Conservation (phyloP, 2,797 vertebrate species). For the Zenarchopterus dispar region DNA sequence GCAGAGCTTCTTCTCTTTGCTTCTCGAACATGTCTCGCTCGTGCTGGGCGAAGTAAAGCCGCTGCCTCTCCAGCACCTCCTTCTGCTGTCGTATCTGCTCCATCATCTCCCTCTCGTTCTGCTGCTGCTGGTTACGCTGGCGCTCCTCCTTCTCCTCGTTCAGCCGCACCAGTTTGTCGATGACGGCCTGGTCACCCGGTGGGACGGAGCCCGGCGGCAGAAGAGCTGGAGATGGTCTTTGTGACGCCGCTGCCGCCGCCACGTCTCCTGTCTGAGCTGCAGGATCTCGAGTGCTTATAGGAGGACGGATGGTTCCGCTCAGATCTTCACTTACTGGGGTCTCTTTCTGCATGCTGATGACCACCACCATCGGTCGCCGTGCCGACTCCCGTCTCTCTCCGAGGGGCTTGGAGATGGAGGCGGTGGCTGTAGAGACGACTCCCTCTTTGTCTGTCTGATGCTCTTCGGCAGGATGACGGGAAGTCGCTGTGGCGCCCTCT, state of each 20-base stretch:
- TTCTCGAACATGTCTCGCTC: conserved; percentile 85
- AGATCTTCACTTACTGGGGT: conserved; percentile 55
- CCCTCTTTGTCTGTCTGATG: conserved; percentile 55
- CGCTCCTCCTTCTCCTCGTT: conserved; percentile 91
- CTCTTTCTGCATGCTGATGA: conserved; percentile 85
- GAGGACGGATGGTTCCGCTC: conserved; percentile 29
- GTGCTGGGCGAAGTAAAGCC: conserved; percentile 83
- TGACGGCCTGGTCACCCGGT: conserved; percentile 50
- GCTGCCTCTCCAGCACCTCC: conserved; percentile 86
- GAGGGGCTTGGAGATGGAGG: conserved; percentile 38
- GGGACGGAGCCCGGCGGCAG: conserved; percentile 22
- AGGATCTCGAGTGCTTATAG: conserved; percentile 47
- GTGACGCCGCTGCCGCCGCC: conserved; percentile 32
- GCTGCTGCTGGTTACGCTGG: conserved; percentile 88
- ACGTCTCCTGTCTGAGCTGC: conserved; percentile 54
- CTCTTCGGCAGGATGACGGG: conserved; percentile 57
- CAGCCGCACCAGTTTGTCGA: conserved; percentile 86
- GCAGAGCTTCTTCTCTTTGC: conserved; percentile 82
- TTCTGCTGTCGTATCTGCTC: conserved; percentile 91
- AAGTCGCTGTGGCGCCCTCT: conserved; percentile 54
- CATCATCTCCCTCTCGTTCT: conserved; percentile 96
- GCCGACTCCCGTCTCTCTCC: conserved; percentile 67
- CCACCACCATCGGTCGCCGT: conserved; percentile 80
- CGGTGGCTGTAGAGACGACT: conserved; percentile 20
- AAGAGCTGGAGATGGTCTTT: conserved; percentile 23